A percentile compares a stretch with the other conserved stretches of the same genome.
Conservation (phyloP, 2,797 vertebrate species). For the Clarias laeviceps region DNA sequence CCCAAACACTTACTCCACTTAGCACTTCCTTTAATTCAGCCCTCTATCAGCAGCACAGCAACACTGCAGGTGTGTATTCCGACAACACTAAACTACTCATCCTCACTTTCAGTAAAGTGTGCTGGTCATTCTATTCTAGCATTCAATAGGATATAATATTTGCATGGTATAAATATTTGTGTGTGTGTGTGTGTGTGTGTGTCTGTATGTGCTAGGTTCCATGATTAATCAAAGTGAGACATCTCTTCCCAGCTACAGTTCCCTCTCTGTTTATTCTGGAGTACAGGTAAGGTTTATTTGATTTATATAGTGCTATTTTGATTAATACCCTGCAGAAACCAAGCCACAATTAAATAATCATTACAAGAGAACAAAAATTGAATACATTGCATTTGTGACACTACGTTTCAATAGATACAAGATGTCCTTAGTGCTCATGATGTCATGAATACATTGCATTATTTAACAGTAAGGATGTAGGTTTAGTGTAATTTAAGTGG, state of each 20-base stretch:
- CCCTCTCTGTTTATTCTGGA: slow-evolving; percentile 78
- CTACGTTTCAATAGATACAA: background rate
- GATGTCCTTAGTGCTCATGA: no score
- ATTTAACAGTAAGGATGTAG: background rate
- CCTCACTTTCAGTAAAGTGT: background rate
- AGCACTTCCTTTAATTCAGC: slow-evolving; percentile 79
- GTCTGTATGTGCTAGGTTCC: slow-evolving; percentile 67
- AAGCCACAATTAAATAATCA: background rate
- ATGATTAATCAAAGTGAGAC: slow-evolving; percentile 81
- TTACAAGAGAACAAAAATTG: background rate
- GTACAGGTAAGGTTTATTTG: slow-evolving; percentile 63
- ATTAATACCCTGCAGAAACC: background rate
- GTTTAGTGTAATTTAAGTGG: background rate
- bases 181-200: slow-evolving; percentile 6
- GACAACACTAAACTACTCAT: background rate
- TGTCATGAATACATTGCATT: background rate
- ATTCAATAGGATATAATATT: no score
- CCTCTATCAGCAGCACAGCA: slow-evolving; percentile 79
- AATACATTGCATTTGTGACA: background rate
- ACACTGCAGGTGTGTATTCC: slow-evolving; percentile 71
- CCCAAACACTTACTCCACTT: slow-evolving; percentile 73
- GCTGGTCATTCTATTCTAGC: background rate
- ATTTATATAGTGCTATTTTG: background rate
- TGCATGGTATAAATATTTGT: background rate
- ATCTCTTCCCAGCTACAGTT: slow-evolving; percentile 80